Percentiles rank a stretch among this genome's conserved stretches.
Evolutionary conservation across 2,797 vertebrate species (phyloP).

Genomic region (Neosalanx taihuensis): DNA sequence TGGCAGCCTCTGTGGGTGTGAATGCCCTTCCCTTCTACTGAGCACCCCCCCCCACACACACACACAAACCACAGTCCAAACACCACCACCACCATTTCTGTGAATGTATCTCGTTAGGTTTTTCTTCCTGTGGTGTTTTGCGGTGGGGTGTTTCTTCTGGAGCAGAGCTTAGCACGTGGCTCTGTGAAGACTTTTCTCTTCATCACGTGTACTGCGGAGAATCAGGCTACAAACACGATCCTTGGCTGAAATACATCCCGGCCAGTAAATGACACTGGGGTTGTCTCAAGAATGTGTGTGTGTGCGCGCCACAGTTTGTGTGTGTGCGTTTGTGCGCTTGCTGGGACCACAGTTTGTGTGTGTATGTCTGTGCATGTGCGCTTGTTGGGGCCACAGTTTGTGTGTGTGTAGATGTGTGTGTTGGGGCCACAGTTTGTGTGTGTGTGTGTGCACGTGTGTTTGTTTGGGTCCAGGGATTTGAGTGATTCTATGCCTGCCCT

Average conservation of each 20-base stretch:
- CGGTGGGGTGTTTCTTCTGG: neutral
- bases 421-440: neutral
- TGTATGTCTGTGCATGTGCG: neutral
- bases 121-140: constrained; percentile 5
- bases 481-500: neutral
- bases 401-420: neutral
- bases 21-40: neutral
- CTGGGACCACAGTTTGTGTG: neutral
- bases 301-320: neutral
- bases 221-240: constrained; percentile 5
- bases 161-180: constrained; percentile 7
- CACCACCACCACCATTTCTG: neutral
- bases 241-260: neutral
- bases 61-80: too few species aligned
- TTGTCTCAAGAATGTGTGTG: constrained; percentile 1
- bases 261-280: constrained; percentile 8
- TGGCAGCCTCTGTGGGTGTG: constrained; percentile 12
- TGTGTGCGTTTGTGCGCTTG: constrained; percentile 4
- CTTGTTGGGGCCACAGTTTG: neutral
- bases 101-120: neutral
- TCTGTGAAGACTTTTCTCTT: constrained; percentile 1
- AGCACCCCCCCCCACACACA: neutral
- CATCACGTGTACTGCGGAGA: constrained; percentile 13
- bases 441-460: constrained; percentile 1
- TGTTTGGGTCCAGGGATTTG: neutral